Evolutionary conservation across 2,888 invertebrate genomes (phyloP).

Genomic region (Branchinecta sandiegonensis): DNA sequence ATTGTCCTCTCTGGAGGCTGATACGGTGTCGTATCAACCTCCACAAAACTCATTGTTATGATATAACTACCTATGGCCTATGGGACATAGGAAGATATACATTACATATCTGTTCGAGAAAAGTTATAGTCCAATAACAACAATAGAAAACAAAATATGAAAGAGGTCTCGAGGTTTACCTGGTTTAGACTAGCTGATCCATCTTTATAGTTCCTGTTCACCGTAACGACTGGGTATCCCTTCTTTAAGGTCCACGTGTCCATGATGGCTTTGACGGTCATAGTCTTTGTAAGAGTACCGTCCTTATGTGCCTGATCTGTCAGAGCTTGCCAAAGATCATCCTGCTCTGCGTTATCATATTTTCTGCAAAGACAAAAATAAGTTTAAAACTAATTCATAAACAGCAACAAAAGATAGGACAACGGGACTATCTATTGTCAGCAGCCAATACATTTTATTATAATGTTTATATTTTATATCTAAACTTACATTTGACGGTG

Average conservation of each 20-base stretch:
- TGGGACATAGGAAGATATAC: no score
- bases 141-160: not conserved
- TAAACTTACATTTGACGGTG: no score
- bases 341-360: conserved; percentile 57
- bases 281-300: conserved; percentile 40
- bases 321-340: conserved; percentile 62
- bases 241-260: conserved; percentile 68
- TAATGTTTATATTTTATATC: no score
- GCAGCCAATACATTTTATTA: no score
- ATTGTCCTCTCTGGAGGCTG: no score
- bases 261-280: conserved; percentile 52
- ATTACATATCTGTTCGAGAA: no score
- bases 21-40: no score
- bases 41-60: no score
- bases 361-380: conserved; percentile 37
- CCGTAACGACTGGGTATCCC: conserved; percentile 56
- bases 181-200: conserved; percentile 49
- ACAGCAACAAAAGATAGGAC: no score
- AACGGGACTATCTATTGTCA: no score
- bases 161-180: conserved; percentile 35
- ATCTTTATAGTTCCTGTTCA: conserved; percentile 49
- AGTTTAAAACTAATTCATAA: no score
- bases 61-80: no score
- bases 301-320: conserved; percentile 51
- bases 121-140: not conserved